Evolutionary conservation across 2,888 invertebrate genomes (phyloP).

Genomic region (Aplocera efformata): DNA sequence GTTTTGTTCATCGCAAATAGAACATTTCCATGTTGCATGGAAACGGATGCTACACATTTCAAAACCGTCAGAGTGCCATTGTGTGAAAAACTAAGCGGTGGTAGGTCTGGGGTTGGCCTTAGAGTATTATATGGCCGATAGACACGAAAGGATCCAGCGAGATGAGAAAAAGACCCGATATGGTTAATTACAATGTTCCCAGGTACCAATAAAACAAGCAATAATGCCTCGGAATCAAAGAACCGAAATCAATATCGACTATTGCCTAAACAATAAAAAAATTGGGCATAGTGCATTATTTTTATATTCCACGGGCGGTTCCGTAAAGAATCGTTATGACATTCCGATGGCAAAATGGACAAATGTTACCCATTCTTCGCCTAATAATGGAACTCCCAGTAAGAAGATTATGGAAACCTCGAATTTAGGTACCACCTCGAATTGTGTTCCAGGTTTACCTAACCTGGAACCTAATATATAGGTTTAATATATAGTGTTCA

Average conservation of each 20-base stretch:
- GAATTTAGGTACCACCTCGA: too few relatives aligned
- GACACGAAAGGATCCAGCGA: slow-evolving; percentile 75
- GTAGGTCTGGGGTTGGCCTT: too few relatives aligned
- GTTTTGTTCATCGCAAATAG: too few relatives aligned
- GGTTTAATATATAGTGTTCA: too few relatives aligned
- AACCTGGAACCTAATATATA: too few relatives aligned
- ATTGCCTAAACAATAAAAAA: slow-evolving; percentile 78
- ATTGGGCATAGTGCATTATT: slow-evolving; percentile 76
- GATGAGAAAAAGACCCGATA: slow-evolving; percentile 75
- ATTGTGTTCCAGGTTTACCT: too few relatives aligned
- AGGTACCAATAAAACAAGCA: slow-evolving; percentile 80
- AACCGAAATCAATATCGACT: slow-evolving; percentile 78
- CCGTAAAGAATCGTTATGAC: slow-evolving; percentile 67
- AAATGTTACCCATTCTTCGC: slow-evolving; percentile 31
- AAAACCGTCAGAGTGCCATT: too few relatives aligned
- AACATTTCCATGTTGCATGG: too few relatives aligned
- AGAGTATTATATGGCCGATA: slow-evolving; percentile 57
- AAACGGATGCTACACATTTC: too few relatives aligned
- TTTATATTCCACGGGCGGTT: slow-evolving; percentile 71
- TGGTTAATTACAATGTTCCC: slow-evolving; percentile 77
- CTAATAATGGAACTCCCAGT: too few relatives aligned
- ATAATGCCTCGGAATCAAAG: slow-evolving; percentile 77
- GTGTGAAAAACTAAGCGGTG: too few relatives aligned
- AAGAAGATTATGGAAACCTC: too few relatives aligned
- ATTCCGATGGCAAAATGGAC: slow-evolving; percentile 51